Evolutionary conservation across 1,140 invertebrate genomes (phyloP), one percentile per base, ranked within the genome.

Genomic region (Aphis craccivora): DNA sequence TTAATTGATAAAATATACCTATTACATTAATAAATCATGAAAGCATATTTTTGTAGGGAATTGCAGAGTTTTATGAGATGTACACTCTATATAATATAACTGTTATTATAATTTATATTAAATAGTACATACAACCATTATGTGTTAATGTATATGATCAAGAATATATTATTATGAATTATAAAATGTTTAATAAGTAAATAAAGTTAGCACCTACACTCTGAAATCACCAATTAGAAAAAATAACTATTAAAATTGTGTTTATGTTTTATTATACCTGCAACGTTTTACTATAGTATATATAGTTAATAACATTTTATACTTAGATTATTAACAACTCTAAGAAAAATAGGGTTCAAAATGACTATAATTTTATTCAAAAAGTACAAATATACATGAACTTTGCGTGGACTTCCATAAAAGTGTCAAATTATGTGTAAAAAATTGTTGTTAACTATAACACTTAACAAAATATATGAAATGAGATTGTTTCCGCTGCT

Each of bases 381-480:
- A 83, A 83, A 37, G 35, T 83, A 83, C 7, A 83, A 22, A 37
- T 40, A 20, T 37, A 40, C 43, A 30, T 51, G 25, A 86, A 45
- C 84, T 51, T 48, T 22, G 86, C 45, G 20, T 87, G 48, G 14
- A 87, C n/a, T 87, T 87, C 20, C 11, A 45, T 87, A n/a, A 53
- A 89, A 37, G 6, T 89, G 8, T 89, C n/a, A 53, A 23, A 89
- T 89, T 37, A 48, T 45, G 35, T 89, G 88, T 55, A 89, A 55
- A 89, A 89, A 37, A 25, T 18, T 53, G 35, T 55, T 89, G 51
- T 55, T 55, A 55, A 40, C 88, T 40, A 45, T 45, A 55, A 55
- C 35, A 37, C 35, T 51, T 55, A 51, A 40, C 35, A 55, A 55
- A 89, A 55, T 55, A 53, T 53, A 89, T 53, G 30, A 89, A 89